Base-by-base conservation (phyloP, 2,797 vertebrate species). In the Cyclura pinguis region DNA sequence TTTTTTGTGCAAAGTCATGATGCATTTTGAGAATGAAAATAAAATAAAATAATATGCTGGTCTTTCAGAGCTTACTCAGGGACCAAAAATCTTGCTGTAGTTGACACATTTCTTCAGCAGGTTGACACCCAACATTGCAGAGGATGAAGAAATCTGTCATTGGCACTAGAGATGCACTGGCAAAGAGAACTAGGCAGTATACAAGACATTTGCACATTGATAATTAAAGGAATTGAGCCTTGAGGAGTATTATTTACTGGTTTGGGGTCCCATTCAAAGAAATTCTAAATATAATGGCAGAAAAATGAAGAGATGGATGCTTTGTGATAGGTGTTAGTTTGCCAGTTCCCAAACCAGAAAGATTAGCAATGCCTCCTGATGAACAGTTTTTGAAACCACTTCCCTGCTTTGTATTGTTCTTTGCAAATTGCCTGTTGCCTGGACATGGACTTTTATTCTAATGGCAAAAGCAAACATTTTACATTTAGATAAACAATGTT, bases 391-490 rank as follows among this genome's bases (percentile, higher is more conserved):
- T 88, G n/a, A 50, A 88, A 88, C n/a, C 89, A 67, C 64, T 94
- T 95, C 93, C 92, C 88, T 90, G 83, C 85, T 57, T 78, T 89
- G 67, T 76, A 81, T 95, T 95, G 91, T 92, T 93, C 91, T 89
- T 89, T 94, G 89, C 35, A 93, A 89, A 90, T 93, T 92, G 90
- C 81, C 85, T 85, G 83, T 94, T 91, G 72, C n/a, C 88, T 93
- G 88, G 90, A 87, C 50, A 55, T 47, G 73, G 76, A 72, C 27
- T 95, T 93, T 94, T 92, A 83, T 87, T 90, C 86, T 77, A 94
- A 93, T 47, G 77, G 89, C 86, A 92, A 90, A 95, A 93, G 74
- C 93, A 94, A 95, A 95, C 92, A 90, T 24, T 78, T 93, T 47
- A 77, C 95, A 67, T 93, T 87, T 89, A 91, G 88, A 88, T 76